Evolutionary conservation across 1,140 invertebrate genomes (phyloP).

Genomic region (Calliphora vicina): DNA sequence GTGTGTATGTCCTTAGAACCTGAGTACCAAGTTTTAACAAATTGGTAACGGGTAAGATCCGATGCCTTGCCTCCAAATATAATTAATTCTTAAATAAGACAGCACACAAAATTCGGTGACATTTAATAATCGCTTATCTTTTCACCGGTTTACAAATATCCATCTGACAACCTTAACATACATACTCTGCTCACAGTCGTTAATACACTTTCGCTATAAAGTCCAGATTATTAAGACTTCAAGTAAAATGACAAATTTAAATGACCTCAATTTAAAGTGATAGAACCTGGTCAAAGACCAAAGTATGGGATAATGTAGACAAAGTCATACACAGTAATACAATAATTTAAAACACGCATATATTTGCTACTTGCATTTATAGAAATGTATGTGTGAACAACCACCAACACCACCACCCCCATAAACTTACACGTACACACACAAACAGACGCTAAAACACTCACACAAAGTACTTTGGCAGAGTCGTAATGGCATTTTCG

Average conservation of each 20-base stretch:
- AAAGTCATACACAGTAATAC: background rate
- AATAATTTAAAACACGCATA: background rate
- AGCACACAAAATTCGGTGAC: no score
- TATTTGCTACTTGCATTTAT: background rate
- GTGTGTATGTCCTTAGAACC: no score
- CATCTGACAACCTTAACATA: no score
- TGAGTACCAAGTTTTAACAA: no score
- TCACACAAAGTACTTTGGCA: background rate
- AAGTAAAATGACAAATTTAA: background rate
- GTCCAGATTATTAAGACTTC: background rate
- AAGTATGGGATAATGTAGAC: background rate
- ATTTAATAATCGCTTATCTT: no score
- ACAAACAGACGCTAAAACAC: no score
- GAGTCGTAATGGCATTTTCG: background rate
- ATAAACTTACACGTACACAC: background rate
- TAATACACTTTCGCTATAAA: no score
- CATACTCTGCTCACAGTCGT: no score
- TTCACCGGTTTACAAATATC: no score
- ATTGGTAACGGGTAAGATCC: no score
- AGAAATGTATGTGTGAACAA: background rate
- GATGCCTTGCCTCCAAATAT: no score
- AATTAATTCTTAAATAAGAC: no score
- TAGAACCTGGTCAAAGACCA: background rate
- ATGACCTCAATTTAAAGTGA: conserved; percentile 1
- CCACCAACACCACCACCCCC: background rate